Percentiles rank a stretch among this genome's conserved stretches.
Conservation (phyloP, 2,113 vertebrate species). For the Origma solitaria region DNA sequence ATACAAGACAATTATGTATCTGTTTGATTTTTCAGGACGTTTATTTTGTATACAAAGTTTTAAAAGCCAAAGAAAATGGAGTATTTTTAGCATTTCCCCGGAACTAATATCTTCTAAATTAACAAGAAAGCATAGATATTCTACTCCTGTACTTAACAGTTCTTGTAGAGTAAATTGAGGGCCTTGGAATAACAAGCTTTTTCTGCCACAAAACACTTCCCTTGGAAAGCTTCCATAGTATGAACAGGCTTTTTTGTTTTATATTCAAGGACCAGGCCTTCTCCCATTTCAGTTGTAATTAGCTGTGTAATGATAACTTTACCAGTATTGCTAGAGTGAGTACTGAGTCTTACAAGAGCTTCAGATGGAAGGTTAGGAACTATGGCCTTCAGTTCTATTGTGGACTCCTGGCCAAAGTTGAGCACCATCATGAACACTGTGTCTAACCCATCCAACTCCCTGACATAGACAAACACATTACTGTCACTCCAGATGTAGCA, state of each 20-base stretch:
- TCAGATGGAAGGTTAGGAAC: conserved; percentile 72
- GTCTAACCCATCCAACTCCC: conserved; percentile 85
- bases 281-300: conserved; percentile 76
- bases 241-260: conserved; percentile 72
- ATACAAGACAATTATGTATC: background rate
- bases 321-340: conserved; percentile 50
- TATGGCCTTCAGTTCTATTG: conserved; percentile 72
- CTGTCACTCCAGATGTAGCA: conserved; percentile 78
- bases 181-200: conserved; percentile 85
- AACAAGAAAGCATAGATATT: background rate
- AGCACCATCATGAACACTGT: conserved; percentile 84
- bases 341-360: conserved; percentile 79
- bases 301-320: conserved; percentile 55
- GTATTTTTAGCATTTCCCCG: background rate
- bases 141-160: conserved; percentile 51
- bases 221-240: conserved; percentile 44
- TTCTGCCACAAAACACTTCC: conserved; percentile 84
- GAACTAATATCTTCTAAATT: background rate
- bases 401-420: conserved; percentile 80
- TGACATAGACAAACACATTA: conserved; percentile 76
- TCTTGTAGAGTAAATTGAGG: conserved; percentile 79
- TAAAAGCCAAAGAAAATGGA: background rate
- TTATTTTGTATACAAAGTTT: background rate
- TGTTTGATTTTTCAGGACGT: background rate
- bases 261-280: conserved; percentile 86